Percentiles rank a stretch among this genome's conserved stretches.
These are phyloP conservation scores for Picus viridis DNA, from an alignment of 2,797 vertebrate species.

Conservation along the genomic window DNA sequence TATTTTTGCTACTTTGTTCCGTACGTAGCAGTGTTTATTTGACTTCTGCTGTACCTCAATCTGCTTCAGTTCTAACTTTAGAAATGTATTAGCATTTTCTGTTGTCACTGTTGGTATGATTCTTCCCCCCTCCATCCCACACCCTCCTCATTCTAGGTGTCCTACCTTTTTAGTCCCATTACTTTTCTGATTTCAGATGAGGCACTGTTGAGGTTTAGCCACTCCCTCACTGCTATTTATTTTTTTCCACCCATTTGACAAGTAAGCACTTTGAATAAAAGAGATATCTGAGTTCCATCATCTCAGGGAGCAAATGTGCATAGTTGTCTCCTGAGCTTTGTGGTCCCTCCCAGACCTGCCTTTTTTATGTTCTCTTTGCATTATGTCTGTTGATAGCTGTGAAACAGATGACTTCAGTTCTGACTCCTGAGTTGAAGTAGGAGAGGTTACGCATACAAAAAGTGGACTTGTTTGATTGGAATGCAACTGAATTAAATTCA, in stretches of 20 bases:
- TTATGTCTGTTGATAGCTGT: background rate
- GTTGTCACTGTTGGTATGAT: constrained; percentile 7
- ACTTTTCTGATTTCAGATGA: constrained; percentile 23
- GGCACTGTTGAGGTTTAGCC: background rate
- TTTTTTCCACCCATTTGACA: background rate
- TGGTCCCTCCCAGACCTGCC: background rate
- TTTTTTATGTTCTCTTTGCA: background rate
- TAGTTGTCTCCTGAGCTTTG: constrained; percentile 53
- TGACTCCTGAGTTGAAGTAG: background rate
- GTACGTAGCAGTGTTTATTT: constrained; percentile 38
- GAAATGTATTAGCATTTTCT: constrained; percentile 36
- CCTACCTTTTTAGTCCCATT: background rate
- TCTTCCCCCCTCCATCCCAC: background rate
- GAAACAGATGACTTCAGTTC: background rate
- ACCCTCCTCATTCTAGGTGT: background rate
- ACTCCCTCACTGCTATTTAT: background rate
- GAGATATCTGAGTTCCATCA: constrained; percentile 35
- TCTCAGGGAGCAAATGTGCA: constrained; percentile 75
- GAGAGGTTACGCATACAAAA: background rate
- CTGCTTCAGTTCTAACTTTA: constrained; percentile 46
- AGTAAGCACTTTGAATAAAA: constrained; percentile 9
- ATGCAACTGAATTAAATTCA: background rate
- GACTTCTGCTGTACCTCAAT: constrained; percentile 30
- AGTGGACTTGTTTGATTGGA: background rate
- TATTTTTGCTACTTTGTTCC: constrained; percentile 60